A percentile compares a stretch with the other conserved stretches of the same genome.
Conservation (phyloP, 2,113 vertebrate species). For the Melanerpes formicivorus region DNA sequence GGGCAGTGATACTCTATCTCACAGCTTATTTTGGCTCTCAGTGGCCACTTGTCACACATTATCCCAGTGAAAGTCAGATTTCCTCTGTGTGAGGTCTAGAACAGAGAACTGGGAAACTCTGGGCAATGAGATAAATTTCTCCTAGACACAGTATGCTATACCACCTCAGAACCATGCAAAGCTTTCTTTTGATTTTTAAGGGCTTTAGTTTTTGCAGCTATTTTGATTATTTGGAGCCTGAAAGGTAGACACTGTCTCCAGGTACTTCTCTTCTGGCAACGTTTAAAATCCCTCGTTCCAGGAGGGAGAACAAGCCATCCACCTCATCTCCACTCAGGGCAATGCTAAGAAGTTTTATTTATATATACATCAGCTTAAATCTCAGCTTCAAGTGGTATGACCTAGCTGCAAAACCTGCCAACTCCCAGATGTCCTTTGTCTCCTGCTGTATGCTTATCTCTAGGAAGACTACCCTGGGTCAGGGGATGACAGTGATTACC, state of each 20-base stretch:
- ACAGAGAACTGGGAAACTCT: not conserved
- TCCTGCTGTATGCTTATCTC: conserved; percentile 52
- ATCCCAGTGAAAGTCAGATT: not conserved
- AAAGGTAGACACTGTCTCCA: not conserved
- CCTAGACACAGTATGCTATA: not conserved
- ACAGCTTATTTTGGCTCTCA: not conserved
- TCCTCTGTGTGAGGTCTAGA: not conserved
- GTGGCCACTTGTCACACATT: not conserved
- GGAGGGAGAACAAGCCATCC: not conserved
- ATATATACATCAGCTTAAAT: conserved; percentile 61
- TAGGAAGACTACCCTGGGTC: conserved; percentile 64
- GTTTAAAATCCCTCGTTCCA: conserved; percentile 15
- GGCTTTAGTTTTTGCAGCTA: not conserved
- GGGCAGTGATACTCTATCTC: accelerated
- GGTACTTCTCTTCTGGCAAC: not conserved
- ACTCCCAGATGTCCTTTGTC: conserved; percentile 68
- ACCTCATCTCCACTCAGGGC: not conserved
- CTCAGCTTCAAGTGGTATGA: conserved; percentile 55
- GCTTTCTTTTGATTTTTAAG: not conserved
- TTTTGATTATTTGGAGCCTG: not conserved
- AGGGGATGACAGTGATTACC: conserved; percentile 49
- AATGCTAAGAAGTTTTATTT: conserved; percentile 27
- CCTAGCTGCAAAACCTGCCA: conserved; percentile 57
- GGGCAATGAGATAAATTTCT: not conserved
- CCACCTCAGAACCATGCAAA: not conserved